Conservation (phyloP, 2,113 vertebrate species). For the Gallinago jamesoni region DNA sequence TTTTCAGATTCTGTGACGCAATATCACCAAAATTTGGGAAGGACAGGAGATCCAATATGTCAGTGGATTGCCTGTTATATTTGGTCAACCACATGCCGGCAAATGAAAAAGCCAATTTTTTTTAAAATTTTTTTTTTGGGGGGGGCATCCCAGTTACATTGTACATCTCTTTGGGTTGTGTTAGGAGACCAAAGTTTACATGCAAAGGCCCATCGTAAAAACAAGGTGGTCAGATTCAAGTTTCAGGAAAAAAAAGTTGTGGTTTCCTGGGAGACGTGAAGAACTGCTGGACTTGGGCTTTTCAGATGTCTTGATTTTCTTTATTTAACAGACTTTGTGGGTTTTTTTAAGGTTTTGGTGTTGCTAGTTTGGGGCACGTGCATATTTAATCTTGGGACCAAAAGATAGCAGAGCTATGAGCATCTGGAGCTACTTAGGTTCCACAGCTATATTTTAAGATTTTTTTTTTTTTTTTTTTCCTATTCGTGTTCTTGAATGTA, state of each 20-base stretch:
- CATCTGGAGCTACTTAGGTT: not conserved
- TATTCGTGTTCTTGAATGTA: not conserved
- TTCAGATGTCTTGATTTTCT: not conserved
- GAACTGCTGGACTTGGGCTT: not conserved
- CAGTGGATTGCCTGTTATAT: not conserved
- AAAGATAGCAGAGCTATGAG: not conserved
- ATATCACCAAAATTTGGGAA: not conserved
- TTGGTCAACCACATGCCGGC: not conserved
- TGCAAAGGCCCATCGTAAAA: not conserved
- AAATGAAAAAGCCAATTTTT: not conserved
- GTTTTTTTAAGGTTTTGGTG: not conserved
- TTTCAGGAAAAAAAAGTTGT: not conserved
- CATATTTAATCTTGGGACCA: not conserved
- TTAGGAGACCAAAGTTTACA: not conserved
- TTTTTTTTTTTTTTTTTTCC: not conserved
- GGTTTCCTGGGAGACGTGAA: not conserved
- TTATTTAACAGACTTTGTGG: not conserved
- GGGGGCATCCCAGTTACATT: not conserved
- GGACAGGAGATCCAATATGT: fast-evolving
- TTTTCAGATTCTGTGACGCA: not conserved
- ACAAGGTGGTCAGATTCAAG: not conserved
- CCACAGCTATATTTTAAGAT: not conserved
- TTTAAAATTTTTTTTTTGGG: not conserved
- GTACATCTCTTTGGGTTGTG: not conserved
- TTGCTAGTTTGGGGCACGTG: not conserved